Base-by-base conservation (phyloP, 2,797 vertebrate genomes). In the Semotilus atromaculatus region DNA sequence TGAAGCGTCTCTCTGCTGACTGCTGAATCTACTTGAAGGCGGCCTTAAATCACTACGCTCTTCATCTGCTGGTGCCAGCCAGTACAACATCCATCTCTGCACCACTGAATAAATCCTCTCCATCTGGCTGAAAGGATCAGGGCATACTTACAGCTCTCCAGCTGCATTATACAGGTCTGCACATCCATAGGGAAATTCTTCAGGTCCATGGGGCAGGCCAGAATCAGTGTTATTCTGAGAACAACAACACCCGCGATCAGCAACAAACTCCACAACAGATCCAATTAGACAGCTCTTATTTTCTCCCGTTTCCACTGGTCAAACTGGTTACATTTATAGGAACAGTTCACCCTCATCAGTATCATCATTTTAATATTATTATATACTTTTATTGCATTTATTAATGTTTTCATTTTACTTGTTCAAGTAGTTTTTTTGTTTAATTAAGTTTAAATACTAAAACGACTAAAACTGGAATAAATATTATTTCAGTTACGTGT, bases 171-270 rank as follows among this genome's bases (percentile, higher is more conserved):
- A 89, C 98, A 99, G 0, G 98, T 99, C 95, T 99, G 98, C n/a
- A 99, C 98, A 0, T 99, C 98, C 98, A 99, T 99, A 7, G 98
- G 98, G 91, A 99, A 99, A 90, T 99, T 99, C 96, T 99, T 99
- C 93, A 99, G 94, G 89, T 97, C 96, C 96, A 97, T 97, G 81
- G 96, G 96, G 87, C 96, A 97, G 88, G 96, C 96, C 90, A 97
- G 92, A 1, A 96, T 93, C 91, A 97, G 91, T 0, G 96, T 97
- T 92, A 97, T 96, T 89, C 96, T 97, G 93, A 79, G 87, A 87
- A 90, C 80, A 92, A 79, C 92, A 88, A 83, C 85, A 88, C 81
- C 60, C 77, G 4, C 51, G 60, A 83, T 86, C 51, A 86, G 81
- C 78, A 77, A 66, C 67, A 58, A 86, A 86, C 38, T 81, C 36